These are phyloP conservation scores for Drymodes brunneopygia DNA, from an alignment of 2,113 vertebrate species.

Conservation along the genomic window DNA sequence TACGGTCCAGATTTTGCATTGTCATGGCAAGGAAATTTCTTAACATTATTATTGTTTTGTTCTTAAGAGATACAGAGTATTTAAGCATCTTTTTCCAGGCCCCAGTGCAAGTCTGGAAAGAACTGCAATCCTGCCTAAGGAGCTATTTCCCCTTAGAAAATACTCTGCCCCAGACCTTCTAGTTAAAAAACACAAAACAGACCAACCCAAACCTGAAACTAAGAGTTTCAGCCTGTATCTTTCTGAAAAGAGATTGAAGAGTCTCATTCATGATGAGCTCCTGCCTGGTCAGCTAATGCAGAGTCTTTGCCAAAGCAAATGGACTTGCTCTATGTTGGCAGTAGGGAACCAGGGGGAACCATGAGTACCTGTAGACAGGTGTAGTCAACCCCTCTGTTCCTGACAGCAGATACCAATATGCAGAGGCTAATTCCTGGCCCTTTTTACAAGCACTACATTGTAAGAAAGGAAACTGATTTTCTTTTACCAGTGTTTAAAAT, in stretches of 20 bases:
- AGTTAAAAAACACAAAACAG: background rate
- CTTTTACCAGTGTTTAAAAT: background rate
- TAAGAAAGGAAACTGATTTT: background rate
- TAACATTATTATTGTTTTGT: background rate
- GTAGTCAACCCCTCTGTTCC: background rate
- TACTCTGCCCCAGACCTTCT: background rate
- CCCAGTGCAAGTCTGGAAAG: background rate
- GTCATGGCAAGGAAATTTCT: background rate
- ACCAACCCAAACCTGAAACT: background rate
- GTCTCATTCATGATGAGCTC: background rate
- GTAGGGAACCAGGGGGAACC: rapidly evolving
- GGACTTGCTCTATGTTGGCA: background rate
- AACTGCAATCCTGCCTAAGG: background rate
- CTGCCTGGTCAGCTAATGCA: background rate
- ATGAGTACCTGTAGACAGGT: background rate
- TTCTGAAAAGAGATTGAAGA: background rate
- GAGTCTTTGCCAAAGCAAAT: background rate
- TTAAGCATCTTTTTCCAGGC: background rate
- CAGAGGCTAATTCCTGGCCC: background rate
- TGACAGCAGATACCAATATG: background rate
- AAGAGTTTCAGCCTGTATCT: background rate
- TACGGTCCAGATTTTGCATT: background rate
- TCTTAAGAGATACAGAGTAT: background rate
- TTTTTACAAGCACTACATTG: background rate
- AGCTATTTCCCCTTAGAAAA: background rate